phyloP scores from a whole-genome alignment of 2,113 vertebrate genomes.

The Podilymbus podiceps region DNA sequence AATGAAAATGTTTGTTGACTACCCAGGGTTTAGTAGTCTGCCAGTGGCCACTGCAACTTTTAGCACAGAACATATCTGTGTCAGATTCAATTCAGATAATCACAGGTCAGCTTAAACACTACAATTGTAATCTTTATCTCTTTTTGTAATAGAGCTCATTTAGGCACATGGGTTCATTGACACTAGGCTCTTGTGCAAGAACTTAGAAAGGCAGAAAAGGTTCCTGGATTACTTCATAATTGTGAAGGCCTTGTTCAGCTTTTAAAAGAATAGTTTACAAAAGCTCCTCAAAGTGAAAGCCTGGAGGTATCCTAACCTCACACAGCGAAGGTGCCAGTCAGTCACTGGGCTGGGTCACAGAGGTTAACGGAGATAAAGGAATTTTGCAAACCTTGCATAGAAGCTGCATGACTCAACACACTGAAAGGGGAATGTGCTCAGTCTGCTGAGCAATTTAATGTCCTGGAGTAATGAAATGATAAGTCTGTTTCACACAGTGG shows the following conservation, averaged over 20 bases:
- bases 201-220: constrained; percentile 38
- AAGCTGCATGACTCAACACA: constrained; percentile 60
- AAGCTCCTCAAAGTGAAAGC: constrained; percentile 54
- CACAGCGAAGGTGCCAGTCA: constrained; percentile 48
- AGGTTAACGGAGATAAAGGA: constrained; percentile 72
- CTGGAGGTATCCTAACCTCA: constrained; percentile 52
- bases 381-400: constrained; percentile 56
- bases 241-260: constrained; percentile 54
- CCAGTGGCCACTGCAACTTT: not conserved
- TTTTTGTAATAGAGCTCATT: not conserved
- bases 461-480: constrained; percentile 62
- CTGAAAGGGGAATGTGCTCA: constrained; percentile 19
- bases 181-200: not conserved
- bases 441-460: constrained; percentile 37
- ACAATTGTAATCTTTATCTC: not conserved
- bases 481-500: constrained; percentile 58
- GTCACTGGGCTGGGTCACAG: constrained; percentile 69
- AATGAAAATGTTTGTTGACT: not conserved
- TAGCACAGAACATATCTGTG: not conserved
- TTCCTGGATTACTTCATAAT: constrained; percentile 28
- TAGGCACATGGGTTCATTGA: not conserved
- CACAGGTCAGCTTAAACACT: constrained; percentile 19
- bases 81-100: constrained; percentile 21
- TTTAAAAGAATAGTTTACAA: constrained; percentile 68
- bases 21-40: not conserved